These are phyloP conservation scores for Chloropsis cyanopogon DNA, from an alignment of 2,113 vertebrate species.

Conservation along the genomic window DNA sequence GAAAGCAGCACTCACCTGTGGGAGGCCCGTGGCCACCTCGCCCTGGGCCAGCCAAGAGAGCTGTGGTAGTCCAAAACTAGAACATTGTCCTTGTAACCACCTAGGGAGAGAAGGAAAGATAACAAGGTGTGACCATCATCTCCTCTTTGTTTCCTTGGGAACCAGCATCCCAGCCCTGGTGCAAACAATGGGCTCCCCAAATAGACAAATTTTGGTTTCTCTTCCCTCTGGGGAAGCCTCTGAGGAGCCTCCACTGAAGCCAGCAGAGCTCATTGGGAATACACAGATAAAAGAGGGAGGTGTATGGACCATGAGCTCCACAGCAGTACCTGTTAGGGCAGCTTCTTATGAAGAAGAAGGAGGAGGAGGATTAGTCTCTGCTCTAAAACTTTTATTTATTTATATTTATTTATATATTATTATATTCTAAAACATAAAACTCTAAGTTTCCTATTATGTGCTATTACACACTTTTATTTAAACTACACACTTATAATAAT, in stretches of 20 bases:
- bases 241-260: background rate
- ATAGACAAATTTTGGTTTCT: background rate
- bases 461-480: background rate
- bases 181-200: background rate
- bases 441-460: background rate
- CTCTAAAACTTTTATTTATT: background rate
- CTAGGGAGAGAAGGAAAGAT: background rate
- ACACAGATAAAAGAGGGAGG: background rate
- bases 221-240: background rate
- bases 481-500: background rate
- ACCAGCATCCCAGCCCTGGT: background rate
- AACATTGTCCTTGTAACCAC: background rate
- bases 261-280: background rate
- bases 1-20: background rate
- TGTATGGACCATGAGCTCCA: rapidly evolving
- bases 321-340: background rate
- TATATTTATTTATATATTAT: background rate
- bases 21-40: background rate
- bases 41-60: background rate
- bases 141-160: background rate
- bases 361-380: background rate
- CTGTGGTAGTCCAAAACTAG: background rate
- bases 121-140: background rate
- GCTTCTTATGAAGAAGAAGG: background rate
- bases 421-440: background rate